Conservation (phyloP, 2,113 vertebrate species). For the Lepidothrix coronata region DNA sequence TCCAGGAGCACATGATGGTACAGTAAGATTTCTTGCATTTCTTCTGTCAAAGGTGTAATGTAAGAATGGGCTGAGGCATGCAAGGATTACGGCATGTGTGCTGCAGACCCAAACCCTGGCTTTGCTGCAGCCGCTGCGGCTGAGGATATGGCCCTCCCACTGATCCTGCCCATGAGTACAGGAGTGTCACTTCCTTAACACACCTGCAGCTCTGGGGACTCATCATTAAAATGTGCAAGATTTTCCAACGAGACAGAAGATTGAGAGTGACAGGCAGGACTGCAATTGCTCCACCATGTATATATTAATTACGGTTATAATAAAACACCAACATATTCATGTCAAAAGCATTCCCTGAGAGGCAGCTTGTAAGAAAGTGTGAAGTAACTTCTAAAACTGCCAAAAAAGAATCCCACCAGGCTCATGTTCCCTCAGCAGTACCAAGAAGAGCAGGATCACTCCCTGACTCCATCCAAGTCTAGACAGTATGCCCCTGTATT, state of each 20-base stretch:
- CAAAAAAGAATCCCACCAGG: neutral
- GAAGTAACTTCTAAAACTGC: slow-evolving; percentile 1
- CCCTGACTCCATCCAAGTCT: neutral
- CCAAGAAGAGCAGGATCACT: neutral
- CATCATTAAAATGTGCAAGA: neutral
- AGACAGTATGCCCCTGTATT: neutral
- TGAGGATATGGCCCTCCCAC: neutral
- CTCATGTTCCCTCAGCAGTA: neutral
- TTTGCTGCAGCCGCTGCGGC: neutral
- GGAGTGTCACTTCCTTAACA: neutral
- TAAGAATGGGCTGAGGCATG: neutral
- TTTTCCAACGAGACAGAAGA: neutral
- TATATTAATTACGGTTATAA: neutral
- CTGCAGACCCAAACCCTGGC: neutral
- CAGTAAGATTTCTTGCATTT: neutral
- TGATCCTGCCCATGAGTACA: neutral
- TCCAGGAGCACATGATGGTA: neutral
- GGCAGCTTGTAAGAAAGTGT: neutral
- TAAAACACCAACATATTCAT: neutral
- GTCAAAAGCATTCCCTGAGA: neutral
- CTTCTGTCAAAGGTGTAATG: neutral
- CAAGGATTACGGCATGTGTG: neutral
- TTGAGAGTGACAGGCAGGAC: neutral
- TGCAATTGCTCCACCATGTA: neutral
- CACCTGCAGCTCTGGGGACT: neutral